phyloP scores from a whole-genome alignment of 2,113 vertebrate species.

The Heteronetta atricapilla region DNA sequence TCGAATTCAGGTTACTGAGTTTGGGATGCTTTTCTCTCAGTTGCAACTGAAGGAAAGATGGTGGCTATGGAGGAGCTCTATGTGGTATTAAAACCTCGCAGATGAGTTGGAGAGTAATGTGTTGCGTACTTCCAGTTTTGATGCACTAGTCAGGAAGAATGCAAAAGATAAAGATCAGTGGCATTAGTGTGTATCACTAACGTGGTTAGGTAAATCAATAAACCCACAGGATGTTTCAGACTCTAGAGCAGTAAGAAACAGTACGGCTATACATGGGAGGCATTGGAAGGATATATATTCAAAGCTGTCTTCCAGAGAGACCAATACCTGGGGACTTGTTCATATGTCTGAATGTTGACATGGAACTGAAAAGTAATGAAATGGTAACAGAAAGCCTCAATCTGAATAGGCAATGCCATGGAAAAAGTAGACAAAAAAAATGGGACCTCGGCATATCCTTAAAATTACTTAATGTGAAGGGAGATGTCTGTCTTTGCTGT shows the following conservation, averaged over 20 bases:
- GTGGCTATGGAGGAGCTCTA: constrained; percentile 7
- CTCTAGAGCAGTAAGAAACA: constrained; percentile 60
- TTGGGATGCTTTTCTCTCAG: not conserved
- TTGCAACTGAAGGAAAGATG: constrained; percentile 19
- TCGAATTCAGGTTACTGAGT: not conserved
- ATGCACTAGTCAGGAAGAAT: constrained; percentile 45
- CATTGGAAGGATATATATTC: not conserved
- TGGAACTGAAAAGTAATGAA: not conserved
- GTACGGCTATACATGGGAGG: not conserved
- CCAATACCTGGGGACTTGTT: not conserved
- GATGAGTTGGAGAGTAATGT: constrained; percentile 34
- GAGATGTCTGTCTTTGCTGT: not conserved
- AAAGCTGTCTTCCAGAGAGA: not conserved
- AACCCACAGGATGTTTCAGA: constrained; percentile 66
- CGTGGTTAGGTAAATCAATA: constrained; percentile 63
- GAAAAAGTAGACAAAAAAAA: not conserved
- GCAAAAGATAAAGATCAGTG: constrained; percentile 48
- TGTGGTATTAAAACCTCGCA: constrained; percentile 38
- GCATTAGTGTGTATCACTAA: not conserved
- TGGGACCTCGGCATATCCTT: not conserved
- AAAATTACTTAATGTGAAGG: not conserved
- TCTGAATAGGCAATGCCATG: not conserved
- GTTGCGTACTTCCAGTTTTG: constrained; percentile 48
- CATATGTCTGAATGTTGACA: rapidly evolving
- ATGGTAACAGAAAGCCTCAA: not conserved